A percentile compares a stretch with the other conserved stretches of the same genome.
phyloP scores from a whole-genome alignment of 2,113 vertebrate species.

The Oenanthe oenanthe region DNA sequence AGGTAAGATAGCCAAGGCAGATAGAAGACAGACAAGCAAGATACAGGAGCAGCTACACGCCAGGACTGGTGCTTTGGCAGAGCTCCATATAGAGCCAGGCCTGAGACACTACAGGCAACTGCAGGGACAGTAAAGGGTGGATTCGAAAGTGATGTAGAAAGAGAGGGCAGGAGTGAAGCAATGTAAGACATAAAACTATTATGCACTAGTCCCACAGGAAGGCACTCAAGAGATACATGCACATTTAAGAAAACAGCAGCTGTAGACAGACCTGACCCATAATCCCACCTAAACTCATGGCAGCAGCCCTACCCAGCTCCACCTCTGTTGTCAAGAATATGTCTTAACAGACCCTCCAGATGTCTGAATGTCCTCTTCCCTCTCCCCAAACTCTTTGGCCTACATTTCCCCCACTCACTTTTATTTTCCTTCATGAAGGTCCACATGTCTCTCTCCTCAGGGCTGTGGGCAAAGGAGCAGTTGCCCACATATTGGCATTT shows the following conservation, averaged over 20 bases:
- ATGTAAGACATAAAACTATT: background rate
- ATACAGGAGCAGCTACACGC: background rate
- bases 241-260: background rate
- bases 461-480: conserved; percentile 93
- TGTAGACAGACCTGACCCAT: background rate
- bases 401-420: conserved; percentile 77
- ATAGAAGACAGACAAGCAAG: background rate
- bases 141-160: background rate
- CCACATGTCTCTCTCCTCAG: conserved; percentile 95
- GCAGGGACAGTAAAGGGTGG: background rate
- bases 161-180: background rate
- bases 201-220: background rate
- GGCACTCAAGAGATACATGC: background rate
- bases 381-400: background rate
- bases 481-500: conserved; percentile 91
- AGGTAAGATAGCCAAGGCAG: background rate
- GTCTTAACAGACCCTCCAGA: background rate
- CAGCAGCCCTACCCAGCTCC: background rate
- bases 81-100: background rate
- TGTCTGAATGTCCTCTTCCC: background rate
- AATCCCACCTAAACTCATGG: background rate
- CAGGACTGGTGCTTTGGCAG: conserved; percentile 10
- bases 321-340: background rate
- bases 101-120: background rate
- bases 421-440: conserved; percentile 97